Conservation (phyloP, 2,888 invertebrate genomes). For the Eumerus sabulonum region DNA sequence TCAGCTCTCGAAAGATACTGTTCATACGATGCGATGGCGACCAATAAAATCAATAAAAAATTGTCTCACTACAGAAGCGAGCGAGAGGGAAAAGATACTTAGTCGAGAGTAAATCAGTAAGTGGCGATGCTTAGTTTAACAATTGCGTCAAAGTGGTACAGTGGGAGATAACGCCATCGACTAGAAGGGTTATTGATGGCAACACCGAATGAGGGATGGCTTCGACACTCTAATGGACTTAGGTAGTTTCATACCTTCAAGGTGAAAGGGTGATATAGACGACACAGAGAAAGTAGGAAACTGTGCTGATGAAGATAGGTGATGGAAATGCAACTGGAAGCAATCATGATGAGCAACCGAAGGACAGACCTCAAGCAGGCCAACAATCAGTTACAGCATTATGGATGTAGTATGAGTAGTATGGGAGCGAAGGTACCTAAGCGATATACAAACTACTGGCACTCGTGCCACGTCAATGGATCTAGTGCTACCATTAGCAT, state of each 20-base stretch:
- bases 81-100: constrained; percentile 2
- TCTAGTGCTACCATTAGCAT: too few species aligned
- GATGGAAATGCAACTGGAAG: too few species aligned
- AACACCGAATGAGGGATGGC: constrained; percentile 15
- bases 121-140: constrained; percentile 39
- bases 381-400: too few species aligned
- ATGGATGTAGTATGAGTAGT: too few species aligned
- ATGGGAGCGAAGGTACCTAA: too few species aligned
- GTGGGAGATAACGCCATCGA: constrained; percentile 9
- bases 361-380: too few species aligned
- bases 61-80: constrained; percentile 7
- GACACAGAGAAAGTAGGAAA: too few species aligned
- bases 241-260: constrained; percentile 31
- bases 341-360: too few species aligned
- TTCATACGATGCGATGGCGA: background rate
- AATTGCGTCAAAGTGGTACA: constrained; percentile 35
- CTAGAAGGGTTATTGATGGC: constrained; percentile 33
- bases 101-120: constrained; percentile 48
- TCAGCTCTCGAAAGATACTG: background rate
- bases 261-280: background rate
- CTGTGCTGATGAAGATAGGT: too few species aligned
- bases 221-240: constrained; percentile 16
- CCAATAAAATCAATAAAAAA: constrained; percentile 63
- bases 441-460: too few species aligned
- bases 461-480: too few species aligned